Base-by-base conservation (phyloP, 2,888 invertebrate species). In the Brenthis hecate region DNA sequence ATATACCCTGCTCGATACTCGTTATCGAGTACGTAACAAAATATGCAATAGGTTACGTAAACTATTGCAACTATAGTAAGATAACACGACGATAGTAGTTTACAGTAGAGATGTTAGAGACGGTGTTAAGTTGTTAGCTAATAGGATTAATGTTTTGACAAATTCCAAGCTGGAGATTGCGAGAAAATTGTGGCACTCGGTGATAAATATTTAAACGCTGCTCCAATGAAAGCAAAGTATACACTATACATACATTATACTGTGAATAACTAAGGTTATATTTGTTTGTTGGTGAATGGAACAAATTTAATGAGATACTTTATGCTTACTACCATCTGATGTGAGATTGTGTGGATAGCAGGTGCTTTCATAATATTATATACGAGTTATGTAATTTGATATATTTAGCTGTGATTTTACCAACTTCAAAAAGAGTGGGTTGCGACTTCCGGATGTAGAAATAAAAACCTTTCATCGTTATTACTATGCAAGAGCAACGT, bases 81-180 rank as follows among this genome's bases (percentile, higher is more conserved):
- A 60, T 23, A 19, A 14, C 19, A 14, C 14, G n/a, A 19, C 28
- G 48, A 28, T 50, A 48, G n/a, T 23, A 8, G 19, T 50, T 23
- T 28, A 16, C 50, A 50, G 43, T 16, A 13, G 32, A 57, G 16
- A 19, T 36, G 28, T 19, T 47, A 23, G 36, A 55, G 43, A 63
- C 47, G 36, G 47, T 19, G 54, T 36, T 54, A 63, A 32, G 51
- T 61, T 53, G 51, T 53, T 53, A 51, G 63, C 47, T 55, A 63
- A 54, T 54, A 63, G 55, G 63, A 63, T 63, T 63, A 63, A 55
- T 63, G 63, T 63, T 63, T 63, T 55, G 54, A 63, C 63, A 63
- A 63, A 63, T 63, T 63, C 43, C 55, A 55, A 55, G 55, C 47
- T 43, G 23, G 23, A 55, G 63, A 55, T 63, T 63, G 47, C 54